These are phyloP conservation scores for Euleptes europaea DNA, from an alignment of 2,113 vertebrate genomes.

Conservation along the genomic window DNA sequence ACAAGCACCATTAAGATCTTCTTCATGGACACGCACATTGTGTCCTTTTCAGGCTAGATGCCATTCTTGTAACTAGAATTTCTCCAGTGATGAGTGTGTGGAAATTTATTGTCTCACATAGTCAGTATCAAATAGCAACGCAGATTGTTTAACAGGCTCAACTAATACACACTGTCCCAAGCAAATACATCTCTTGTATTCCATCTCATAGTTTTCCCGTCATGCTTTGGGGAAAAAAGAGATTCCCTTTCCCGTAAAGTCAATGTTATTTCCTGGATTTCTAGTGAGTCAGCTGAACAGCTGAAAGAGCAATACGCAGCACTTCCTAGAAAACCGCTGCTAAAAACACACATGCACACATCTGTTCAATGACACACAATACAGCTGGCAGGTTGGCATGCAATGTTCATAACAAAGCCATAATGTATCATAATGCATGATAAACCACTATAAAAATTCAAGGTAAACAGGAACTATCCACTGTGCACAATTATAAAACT, in stretches of 20 bases:
- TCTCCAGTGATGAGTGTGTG: not conserved
- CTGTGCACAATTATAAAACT: not conserved
- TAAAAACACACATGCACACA: conserved; percentile 31
- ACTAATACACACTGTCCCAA: not conserved
- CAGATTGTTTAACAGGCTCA: not conserved
- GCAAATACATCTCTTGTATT: not conserved
- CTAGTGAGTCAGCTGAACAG: not conserved
- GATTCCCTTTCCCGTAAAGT: conserved; percentile 12
- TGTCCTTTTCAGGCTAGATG: not conserved
- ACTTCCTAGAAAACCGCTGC: not conserved
- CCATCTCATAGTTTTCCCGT: not conserved
- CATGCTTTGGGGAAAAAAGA: not conserved
- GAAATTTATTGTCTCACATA: not conserved
- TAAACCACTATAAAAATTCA: not conserved
- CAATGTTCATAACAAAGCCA: not conserved
- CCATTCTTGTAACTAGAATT: not conserved
- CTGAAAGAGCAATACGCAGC: not conserved
- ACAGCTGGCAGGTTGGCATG: conserved; percentile 5
- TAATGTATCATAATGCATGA: not conserved
- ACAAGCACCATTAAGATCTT: not conserved
- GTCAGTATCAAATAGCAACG: not conserved
- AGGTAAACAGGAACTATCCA: conserved; percentile 1
- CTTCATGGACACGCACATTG: not conserved
- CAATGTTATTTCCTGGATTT: not conserved
- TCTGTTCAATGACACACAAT: not conserved